Conservation (phyloP, 2,888 invertebrate species). For the Erpobdella octoculata region DNA sequence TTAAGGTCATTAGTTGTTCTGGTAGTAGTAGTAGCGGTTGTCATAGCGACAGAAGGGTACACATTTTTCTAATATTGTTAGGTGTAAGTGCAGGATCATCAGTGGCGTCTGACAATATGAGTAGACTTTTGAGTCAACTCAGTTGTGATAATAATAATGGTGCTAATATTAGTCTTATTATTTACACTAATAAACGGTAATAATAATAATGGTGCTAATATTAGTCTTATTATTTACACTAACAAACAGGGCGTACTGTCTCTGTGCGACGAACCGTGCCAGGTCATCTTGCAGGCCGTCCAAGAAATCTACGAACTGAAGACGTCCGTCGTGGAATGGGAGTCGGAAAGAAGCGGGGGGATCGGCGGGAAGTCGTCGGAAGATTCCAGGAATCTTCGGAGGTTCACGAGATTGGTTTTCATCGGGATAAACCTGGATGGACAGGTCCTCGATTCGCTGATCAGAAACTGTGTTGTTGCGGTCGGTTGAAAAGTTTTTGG, state of each 20-base stretch:
- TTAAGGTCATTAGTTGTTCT: conserved; percentile 20
- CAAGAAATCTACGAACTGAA: conserved; percentile 23
- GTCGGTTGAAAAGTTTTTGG: too few species aligned
- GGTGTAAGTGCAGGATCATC: too few species aligned
- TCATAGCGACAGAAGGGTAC: too few species aligned
- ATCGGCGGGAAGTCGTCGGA: background rate
- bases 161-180: background rate
- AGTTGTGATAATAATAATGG: too few species aligned
- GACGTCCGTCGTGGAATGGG: conserved; percentile 8
- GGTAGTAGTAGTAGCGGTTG: too few species aligned
- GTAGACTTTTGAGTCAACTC: too few species aligned
- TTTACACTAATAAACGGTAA: background rate
- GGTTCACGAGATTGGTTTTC: conserved; percentile 7
- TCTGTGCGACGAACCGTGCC: background rate
- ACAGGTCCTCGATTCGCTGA: background rate
- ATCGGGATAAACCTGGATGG: conserved; percentile 11
- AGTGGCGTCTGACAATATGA: too few species aligned
- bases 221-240: background rate
- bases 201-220: background rate
- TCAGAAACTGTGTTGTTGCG: background rate
- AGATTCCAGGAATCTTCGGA: background rate
- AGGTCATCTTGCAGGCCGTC: conserved; percentile 19
- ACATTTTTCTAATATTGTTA: too few species aligned
- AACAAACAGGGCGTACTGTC: background rate
- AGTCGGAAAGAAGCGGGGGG: background rate